Base-by-base conservation (phyloP, 2,797 vertebrate genomes). In the Sphenodon punctatus region DNA sequence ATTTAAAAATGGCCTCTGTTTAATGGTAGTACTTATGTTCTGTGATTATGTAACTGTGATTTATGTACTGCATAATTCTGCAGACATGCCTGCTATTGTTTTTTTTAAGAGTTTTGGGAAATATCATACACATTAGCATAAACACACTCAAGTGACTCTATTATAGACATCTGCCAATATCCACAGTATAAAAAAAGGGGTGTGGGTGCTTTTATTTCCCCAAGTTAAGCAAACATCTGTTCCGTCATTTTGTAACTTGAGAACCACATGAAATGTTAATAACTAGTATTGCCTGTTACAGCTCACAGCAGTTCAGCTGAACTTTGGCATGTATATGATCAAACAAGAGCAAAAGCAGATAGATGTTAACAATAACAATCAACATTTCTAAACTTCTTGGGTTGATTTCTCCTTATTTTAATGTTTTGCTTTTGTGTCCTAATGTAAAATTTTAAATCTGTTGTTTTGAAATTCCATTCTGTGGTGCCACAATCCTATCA, bases 161-260 rank as follows among this genome's bases (percentile, higher is more conserved):
- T 32, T 78, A 45, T 20, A 88, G 66, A 63, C 67, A 64, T 77
- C 72, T 75, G 46, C 32, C 46, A 75, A 70, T 68, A 87, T 74
- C 32, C 56, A 65, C 13, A 77, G 49, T 55, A 67, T 38, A 77
- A 61, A 82, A 90, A 55, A 53, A 89, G 84, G 64, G 84, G 80
- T 86, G 84, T 84, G 4, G 17, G 0, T 73, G 73, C 63, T 17
- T 84, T 90, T 58, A 25, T 89, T 87, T 93, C 89, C 42, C 83
- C 80, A 70, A 30, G 5, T 77, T 86, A 80, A 90, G 60, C 72
- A 85, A 67, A 46, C 78, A 68, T 78, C 49, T 91, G 75, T 79
- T 72, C 61, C 84, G 30, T 77, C 85, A 13, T 61, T 71, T 83
- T 86, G 9, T 70, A 63, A 43, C 89, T 46, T 84, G 76, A 91